Conservation (phyloP, 2,888 invertebrate genomes). For the Pantelozetes paolii region DNA sequence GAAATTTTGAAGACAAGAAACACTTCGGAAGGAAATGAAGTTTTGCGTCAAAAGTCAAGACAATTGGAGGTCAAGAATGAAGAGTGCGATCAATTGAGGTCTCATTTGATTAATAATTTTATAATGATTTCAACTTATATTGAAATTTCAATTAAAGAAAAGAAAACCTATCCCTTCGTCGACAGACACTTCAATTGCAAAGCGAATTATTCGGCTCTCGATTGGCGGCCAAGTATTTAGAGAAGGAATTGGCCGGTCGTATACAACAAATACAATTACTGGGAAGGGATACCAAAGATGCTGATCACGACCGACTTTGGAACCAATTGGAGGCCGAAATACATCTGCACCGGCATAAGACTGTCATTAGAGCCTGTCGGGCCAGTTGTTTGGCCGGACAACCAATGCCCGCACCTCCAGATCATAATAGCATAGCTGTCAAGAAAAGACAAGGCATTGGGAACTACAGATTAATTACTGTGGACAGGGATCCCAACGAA, state of each 20-base stretch:
- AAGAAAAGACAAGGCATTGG: conserved; percentile 48
- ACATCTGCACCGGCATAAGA: conserved; percentile 76
- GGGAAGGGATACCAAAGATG: conserved; percentile 72
- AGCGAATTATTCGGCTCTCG: conserved; percentile 78
- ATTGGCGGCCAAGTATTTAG: conserved; percentile 76
- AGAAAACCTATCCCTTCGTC: conserved; percentile 67
- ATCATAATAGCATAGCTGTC: conserved; percentile 40
- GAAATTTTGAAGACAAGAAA: conserved; percentile 57
- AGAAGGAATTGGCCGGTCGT: conserved; percentile 73
- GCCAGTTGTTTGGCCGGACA: not conserved
- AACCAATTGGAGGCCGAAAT: conserved; percentile 80
- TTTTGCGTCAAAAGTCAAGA: conserved; percentile 6
- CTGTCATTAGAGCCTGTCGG: conserved; percentile 59
- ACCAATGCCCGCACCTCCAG: conserved; percentile 40
- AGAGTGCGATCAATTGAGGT: conserved; percentile 40
- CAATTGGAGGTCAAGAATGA: conserved; percentile 47
- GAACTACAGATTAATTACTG: conserved; percentile 58
- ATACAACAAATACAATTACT: conserved; percentile 80
- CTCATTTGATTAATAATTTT: conserved; percentile 40
- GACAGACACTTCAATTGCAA: conserved; percentile 68
- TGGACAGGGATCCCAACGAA: conserved; percentile 68
- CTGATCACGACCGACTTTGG: conserved; percentile 73
- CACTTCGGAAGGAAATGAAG: conserved; percentile 50
- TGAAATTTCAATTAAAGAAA: too few species aligned
- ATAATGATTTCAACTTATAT: too few species aligned